Base-by-base conservation (phyloP, 2,797 vertebrate genomes). In the Thripadectes ignobilis region DNA sequence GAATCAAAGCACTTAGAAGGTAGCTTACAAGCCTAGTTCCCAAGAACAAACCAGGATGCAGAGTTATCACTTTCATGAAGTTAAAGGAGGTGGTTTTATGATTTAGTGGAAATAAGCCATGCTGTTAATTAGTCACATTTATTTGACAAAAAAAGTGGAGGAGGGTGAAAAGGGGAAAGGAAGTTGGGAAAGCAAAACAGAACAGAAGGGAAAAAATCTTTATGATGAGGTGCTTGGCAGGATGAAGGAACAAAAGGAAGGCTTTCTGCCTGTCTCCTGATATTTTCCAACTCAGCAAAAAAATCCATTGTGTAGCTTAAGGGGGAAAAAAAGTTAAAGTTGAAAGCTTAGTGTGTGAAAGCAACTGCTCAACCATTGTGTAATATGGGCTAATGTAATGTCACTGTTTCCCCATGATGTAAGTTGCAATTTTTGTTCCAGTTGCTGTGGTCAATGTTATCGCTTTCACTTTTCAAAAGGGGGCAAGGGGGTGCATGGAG, bases 221-320 rank as follows among this genome's bases (percentile, higher is more conserved):
- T 96, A 96, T 97, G 87, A 96, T 96, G 96, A 97, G 96, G 94
- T 96, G 81, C 93, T 92, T 54, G 57, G 93, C 96, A 96, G 96
- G 97, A 98, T 97, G 96, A 96, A 97, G 96, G 96, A 98, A 99
- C 98, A 98, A 98, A 98, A 97, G 98, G 96, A 97, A 97, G 97
- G 98, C 98, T 98, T 96, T 98, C 98, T 98, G 98, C 98, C 98
- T 98, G 98, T 98, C 98, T 98, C 98, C 98, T 98, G 98, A 98
- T 98, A 98, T 98, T 99, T 98, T 99, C 98, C 98, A 98, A 98
- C 98, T 99, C 98, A 98, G 98, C 98, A 98, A 98, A 99, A 97
- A 98, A 98, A 98, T 97, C 98, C 96, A 98, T 98, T 98, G 98
- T 98, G 88, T 83, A 85, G 93, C 92, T 95, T 96, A 97, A 91